phyloP scores from a whole-genome alignment of 2,113 vertebrate genomes.

The Axis porcinus region DNA sequence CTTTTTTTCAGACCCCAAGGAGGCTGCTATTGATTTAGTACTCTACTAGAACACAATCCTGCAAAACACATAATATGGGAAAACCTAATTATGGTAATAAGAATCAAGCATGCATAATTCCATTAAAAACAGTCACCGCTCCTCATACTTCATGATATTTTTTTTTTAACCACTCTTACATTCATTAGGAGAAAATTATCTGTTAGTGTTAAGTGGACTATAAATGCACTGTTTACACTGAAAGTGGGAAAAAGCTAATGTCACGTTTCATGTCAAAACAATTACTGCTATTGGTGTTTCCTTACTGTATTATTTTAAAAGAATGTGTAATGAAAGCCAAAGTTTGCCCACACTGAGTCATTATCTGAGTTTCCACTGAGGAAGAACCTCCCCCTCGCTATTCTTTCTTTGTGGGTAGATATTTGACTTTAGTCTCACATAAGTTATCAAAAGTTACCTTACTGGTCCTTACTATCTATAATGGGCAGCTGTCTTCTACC shows the following conservation, averaged over 20 bases:
- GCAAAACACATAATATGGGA: slow-evolving; percentile 15
- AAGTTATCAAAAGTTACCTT: not conserved
- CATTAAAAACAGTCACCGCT: slow-evolving; percentile 64
- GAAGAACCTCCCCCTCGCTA: not conserved
- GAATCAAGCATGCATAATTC: slow-evolving; percentile 69
- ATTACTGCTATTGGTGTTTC: slow-evolving; percentile 22
- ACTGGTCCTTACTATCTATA: not conserved
- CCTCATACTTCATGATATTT: slow-evolving; percentile 55
- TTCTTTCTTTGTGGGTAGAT: not conserved
- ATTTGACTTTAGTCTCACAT: not conserved
- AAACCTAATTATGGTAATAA: slow-evolving; percentile 77
- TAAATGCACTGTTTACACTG: slow-evolving; percentile 67
- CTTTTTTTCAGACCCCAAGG: slow-evolving; percentile 66
- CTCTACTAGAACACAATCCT: slow-evolving; percentile 60
- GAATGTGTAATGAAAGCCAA: not conserved
- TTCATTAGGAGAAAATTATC: slow-evolving; percentile 78
- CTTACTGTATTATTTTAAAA: slow-evolving; percentile 45
- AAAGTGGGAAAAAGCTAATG: slow-evolving; percentile 48
- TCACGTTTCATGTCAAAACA: slow-evolving; percentile 61
- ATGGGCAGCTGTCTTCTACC: not conserved
- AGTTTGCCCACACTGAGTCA: not conserved
- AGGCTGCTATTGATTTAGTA: slow-evolving; percentile 74
- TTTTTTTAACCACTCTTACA: slow-evolving; percentile 54
- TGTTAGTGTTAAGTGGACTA: slow-evolving; percentile 70
- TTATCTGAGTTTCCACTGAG: not conserved